A percentile compares a stretch with the other conserved stretches of the same genome.
These are phyloP conservation scores for Julus scandinavius DNA, from an alignment of 2,888 invertebrate species.

Conservation along the genomic window DNA sequence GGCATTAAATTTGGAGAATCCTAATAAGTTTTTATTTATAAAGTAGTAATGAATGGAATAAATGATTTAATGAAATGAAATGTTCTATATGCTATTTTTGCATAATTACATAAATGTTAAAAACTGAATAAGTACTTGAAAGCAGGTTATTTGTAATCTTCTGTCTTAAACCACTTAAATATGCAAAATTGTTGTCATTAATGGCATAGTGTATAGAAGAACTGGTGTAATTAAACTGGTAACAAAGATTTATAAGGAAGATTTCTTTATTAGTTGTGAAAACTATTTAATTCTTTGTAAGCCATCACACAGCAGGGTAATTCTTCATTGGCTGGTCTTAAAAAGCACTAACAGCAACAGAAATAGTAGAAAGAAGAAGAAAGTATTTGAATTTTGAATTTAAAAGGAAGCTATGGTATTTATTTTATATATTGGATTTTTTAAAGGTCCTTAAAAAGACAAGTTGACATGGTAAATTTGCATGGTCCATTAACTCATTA, in stretches of 20 bases:
- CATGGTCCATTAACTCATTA: neutral
- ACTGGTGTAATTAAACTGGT: neutral
- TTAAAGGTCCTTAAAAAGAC: neutral
- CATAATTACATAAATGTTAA: neutral
- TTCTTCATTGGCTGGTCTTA: neutral
- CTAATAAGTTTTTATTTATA: slow-evolving; percentile 1
- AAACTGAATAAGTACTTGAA: neutral
- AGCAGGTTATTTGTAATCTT: neutral
- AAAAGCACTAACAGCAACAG: slow-evolving; percentile 3
- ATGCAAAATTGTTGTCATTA: neutral
- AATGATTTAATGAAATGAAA: slow-evolving; percentile 8
- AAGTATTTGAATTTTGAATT: neutral
- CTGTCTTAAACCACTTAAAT: neutral
- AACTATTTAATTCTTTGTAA: slow-evolving; percentile 24
- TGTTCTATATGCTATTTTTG: neutral
- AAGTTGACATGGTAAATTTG: neutral
- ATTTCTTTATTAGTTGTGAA: slow-evolving; percentile 39
- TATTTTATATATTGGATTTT: neutral
- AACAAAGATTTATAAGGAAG: neutral
- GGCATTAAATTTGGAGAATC: slow-evolving; percentile 58
- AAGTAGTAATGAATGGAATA: slow-evolving; percentile 24
- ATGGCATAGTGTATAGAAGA: neutral
- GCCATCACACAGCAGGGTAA: slow-evolving; percentile 28
- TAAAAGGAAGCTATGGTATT: neutral
- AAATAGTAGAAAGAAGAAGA: neutral